Conservation (phyloP, 2,888 invertebrate species). For the Dicranocentrus wangi region DNA sequence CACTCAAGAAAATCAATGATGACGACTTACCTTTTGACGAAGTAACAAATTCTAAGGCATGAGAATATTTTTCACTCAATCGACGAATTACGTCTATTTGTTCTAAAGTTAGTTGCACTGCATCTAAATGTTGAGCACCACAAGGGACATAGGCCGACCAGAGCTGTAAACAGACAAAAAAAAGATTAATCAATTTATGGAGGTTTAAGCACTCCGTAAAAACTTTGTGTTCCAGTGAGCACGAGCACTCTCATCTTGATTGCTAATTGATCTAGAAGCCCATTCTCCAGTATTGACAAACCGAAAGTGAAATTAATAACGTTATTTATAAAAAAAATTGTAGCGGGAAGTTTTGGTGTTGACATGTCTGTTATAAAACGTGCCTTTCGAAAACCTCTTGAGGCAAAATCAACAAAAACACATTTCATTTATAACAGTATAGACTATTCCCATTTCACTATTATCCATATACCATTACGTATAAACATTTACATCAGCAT, state of each 20-base stretch:
- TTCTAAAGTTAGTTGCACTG: conserved; percentile 87
- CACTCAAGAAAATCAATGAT: neutral
- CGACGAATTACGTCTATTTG: conserved; percentile 90
- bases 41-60: conserved; percentile 85
- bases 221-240: too few species aligned
- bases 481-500: too few species aligned
- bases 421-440: conserved; percentile 3
- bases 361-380: neutral
- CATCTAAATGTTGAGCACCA: conserved; percentile 87
- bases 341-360: too few species aligned
- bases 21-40: conserved; percentile 82
- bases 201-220: too few species aligned
- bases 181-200: neutral
- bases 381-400: neutral
- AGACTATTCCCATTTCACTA: too few species aligned
- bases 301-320: too few species aligned
- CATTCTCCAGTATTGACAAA: too few species aligned
- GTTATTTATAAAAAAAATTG: too few species aligned
- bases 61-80: conserved; percentile 85
- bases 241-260: too few species aligned
- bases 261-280: too few species aligned
- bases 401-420: neutral
- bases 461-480: too few species aligned
- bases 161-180: conserved; percentile 78
- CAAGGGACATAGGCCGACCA: conserved; percentile 92